Percentiles rank a stretch among this genome's conserved stretches.
Conservation (phyloP, 2,113 vertebrate genomes). For the Rhabdornis inornatus region DNA sequence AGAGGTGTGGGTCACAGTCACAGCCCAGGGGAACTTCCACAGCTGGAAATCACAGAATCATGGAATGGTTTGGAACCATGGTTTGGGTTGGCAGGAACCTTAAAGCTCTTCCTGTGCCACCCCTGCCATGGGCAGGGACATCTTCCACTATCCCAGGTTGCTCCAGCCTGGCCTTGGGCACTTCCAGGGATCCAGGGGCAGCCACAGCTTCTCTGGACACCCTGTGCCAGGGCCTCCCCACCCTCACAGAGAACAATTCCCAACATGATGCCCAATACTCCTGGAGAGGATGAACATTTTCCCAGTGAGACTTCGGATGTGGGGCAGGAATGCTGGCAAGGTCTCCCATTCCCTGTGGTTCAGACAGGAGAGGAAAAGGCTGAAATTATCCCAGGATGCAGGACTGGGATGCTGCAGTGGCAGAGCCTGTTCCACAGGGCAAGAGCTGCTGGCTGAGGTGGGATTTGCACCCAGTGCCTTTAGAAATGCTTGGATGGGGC, state of each 20-base stretch:
- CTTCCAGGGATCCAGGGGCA: not conserved
- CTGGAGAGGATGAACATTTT: not conserved
- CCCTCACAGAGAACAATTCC: not conserved
- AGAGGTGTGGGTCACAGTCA: not conserved
- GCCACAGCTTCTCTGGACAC: not conserved
- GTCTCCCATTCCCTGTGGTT: not conserved
- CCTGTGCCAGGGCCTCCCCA: not conserved
- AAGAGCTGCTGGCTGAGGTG: not conserved
- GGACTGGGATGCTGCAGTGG: rapidly evolving
- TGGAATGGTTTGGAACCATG: not conserved
- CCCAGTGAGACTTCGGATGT: not conserved
- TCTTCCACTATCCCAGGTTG: rapidly evolving
- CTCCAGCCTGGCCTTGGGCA: not conserved
- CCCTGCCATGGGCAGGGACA: not conserved
- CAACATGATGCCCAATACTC: rapidly evolving
- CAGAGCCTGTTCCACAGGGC: not conserved
- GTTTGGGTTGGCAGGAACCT: not conserved
- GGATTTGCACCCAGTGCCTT: not conserved
- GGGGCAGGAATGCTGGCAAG: rapidly evolving
- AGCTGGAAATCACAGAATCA: not conserved
- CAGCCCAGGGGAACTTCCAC: not conserved
- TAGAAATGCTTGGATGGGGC: not conserved
- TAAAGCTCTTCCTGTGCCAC: rapidly evolving
- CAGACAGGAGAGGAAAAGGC: not conserved
- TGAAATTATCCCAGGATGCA: not conserved